Conservation (phyloP, 2,797 vertebrate genomes). For the Alfaro cultratus region DNA sequence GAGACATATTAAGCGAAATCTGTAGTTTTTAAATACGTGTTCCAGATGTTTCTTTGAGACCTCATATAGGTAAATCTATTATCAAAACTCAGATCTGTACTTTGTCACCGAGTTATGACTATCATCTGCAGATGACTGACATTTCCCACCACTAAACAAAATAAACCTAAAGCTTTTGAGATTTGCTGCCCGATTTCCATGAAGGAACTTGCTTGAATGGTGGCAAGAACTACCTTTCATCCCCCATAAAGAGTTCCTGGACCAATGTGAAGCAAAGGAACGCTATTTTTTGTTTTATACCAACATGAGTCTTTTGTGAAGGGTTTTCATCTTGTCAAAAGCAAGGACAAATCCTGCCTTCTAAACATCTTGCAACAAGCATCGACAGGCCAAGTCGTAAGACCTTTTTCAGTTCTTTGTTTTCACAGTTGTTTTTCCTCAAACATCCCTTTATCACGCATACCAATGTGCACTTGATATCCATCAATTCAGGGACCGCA, state of each 20-base stretch:
- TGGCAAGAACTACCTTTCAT: not conserved
- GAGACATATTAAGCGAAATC: not conserved
- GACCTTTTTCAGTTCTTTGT: not conserved
- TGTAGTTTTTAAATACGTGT: not conserved
- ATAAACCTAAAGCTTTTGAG: not conserved
- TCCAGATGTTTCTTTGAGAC: not conserved
- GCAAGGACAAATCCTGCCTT: not conserved
- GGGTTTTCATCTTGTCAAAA: not conserved
- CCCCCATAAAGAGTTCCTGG: not conserved
- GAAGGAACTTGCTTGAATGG: not conserved
- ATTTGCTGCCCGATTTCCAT: not conserved
- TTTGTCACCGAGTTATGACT: not conserved
- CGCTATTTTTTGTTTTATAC: not conserved
- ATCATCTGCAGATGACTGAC: not conserved
- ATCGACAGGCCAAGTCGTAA: not conserved
- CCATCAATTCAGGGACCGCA: not conserved
- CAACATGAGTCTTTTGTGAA: not conserved
- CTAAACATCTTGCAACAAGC: not conserved
- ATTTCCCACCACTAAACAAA: not conserved
- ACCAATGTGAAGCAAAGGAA: not conserved
- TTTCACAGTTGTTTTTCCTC: not conserved
- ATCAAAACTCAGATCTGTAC: slow-evolving; percentile 1
- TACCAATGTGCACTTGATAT: not conserved
- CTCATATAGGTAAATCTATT: not conserved
- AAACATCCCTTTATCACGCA: not conserved